Conservation (phyloP, 2,797 vertebrate genomes). For the Taeniopygia guttata region DNA sequence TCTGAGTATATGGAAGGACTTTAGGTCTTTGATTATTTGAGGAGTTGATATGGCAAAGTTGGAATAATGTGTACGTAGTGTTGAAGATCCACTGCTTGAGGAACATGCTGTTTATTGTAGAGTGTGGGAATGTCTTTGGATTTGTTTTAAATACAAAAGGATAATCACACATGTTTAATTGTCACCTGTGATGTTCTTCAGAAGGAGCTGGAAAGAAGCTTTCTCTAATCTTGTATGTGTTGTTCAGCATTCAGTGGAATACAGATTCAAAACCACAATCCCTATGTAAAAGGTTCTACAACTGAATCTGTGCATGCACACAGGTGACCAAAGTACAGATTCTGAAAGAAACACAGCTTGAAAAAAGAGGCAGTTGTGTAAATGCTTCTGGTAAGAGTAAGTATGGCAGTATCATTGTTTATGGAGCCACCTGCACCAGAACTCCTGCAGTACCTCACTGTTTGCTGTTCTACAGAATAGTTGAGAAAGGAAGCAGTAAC, state of each 20-base stretch:
- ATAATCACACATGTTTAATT: neutral
- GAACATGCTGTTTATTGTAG: neutral
- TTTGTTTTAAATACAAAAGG: neutral
- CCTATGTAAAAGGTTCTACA: neutral
- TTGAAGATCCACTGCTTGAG: neutral
- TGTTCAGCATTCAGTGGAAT: neutral
- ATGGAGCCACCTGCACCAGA: neutral
- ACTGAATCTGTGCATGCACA: neutral
- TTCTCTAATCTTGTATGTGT: constrained; percentile 31
- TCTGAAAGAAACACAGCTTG: neutral
- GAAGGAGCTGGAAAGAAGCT: constrained; percentile 14
- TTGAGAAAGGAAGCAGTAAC: neutral
- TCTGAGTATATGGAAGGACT: neutral
- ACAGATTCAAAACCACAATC: neutral
- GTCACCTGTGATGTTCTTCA: neutral
- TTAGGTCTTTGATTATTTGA: neutral
- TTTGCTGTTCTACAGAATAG: neutral
- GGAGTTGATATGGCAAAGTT: neutral
- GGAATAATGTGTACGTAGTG: neutral
- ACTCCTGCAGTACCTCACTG: neutral
- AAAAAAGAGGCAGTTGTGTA: too few relatives aligned
- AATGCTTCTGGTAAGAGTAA: neutral
- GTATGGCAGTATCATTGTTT: neutral
- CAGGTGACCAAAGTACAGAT: neutral
- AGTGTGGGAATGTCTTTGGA: neutral